phyloP scores from a whole-genome alignment of 2,797 vertebrate genomes.

The Distichodus sexfasciatus region DNA sequence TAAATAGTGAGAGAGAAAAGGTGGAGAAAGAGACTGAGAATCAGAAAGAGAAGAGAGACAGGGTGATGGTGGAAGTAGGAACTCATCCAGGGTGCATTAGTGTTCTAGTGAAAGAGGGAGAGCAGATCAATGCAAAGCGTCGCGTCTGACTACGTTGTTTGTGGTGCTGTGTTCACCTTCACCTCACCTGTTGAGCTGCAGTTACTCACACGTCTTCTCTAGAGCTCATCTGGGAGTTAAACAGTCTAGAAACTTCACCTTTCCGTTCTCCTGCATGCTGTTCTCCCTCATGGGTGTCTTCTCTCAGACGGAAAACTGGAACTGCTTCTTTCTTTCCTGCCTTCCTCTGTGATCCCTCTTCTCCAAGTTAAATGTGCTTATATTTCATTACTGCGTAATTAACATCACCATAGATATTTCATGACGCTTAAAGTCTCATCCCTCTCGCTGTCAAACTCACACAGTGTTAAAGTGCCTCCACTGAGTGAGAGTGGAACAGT shows the following conservation, averaged over 20 bases:
- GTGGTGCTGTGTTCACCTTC: conserved; percentile 10
- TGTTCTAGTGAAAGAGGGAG: no score
- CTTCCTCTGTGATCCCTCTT: background rate
- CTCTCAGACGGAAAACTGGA: no score
- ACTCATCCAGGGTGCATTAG: no score
- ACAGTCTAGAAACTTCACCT: no score
- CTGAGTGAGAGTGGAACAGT: background rate
- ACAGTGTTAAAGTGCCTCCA: background rate
- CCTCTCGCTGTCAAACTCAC: background rate
- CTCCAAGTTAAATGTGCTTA: background rate
- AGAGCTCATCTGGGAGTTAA: no score
- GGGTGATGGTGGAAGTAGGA: no score
- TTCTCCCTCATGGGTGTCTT: no score
- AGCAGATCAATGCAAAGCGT: conserved; percentile 9
- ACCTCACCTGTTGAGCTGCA: conserved; percentile 16
- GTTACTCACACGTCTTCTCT: background rate
- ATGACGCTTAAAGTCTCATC: background rate
- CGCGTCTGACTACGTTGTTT: conserved; percentile 16
- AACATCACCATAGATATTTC: conserved; percentile 1
- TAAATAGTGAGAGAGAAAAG: background rate
- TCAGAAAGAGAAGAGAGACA: background rate
- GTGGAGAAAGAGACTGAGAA: background rate
- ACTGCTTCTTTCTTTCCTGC: background rate
- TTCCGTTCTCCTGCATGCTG: no score
- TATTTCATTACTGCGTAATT: background rate